Conservation (phyloP, 2,888 invertebrate genomes). For the Hoplodrina ambigua region DNA sequence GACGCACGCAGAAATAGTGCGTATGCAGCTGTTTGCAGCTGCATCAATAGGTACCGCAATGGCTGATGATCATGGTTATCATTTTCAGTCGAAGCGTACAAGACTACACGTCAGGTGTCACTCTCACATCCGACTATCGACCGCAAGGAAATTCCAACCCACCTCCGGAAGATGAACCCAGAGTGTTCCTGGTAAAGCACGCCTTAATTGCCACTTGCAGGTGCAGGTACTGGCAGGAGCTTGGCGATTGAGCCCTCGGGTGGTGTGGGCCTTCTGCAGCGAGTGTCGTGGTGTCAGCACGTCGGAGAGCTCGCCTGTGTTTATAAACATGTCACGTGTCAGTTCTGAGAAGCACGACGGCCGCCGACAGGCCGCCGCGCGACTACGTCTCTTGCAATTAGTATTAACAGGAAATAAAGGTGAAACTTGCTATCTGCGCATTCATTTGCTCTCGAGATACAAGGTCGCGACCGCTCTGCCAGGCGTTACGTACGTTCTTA, state of each 20-base stretch:
- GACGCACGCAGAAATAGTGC: not conserved
- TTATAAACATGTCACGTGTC: conserved; percentile 17
- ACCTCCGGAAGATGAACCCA: not conserved
- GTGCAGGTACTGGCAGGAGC: no score
- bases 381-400: conserved; percentile 10
- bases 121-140: not conserved
- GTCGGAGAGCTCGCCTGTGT: conserved; percentile 6
- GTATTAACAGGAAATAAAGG: conserved; percentile 26
- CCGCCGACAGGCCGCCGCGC: not conserved
- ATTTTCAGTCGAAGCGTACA: not conserved
- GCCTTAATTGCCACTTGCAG: no score
- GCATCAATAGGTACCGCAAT: no score
- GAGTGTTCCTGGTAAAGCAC: not conserved
- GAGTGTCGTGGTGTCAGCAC: not conserved
- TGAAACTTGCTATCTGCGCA: conserved; percentile 13
- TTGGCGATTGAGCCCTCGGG: not conserved
- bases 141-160: not conserved
- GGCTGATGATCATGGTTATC: not conserved
- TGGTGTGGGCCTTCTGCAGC: not conserved
- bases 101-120: no score
- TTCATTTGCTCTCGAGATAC: conserved; percentile 1
- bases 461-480: conserved; percentile 8
- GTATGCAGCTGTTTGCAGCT: not conserved
- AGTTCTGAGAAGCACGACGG: conserved; percentile 21
- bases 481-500: not conserved